phyloP scores from a whole-genome alignment of 2,797 vertebrate species.

The Lepus townsendii region DNA sequence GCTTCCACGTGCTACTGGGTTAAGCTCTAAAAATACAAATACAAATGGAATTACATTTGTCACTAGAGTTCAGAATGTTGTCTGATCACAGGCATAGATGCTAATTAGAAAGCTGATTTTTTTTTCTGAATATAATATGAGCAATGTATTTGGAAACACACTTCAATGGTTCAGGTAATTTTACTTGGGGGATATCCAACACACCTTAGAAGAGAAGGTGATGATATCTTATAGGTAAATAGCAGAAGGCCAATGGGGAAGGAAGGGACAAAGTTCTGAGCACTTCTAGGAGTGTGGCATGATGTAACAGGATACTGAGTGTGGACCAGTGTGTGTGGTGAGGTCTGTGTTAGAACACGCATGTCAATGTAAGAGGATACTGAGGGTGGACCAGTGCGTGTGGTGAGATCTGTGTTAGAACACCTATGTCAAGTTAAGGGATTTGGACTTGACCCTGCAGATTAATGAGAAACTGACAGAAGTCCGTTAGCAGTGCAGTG shows the following conservation, averaged over 20 bases:
- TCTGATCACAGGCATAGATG: background rate
- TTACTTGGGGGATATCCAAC: background rate
- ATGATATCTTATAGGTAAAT: background rate
- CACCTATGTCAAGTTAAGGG: background rate
- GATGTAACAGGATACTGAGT: background rate
- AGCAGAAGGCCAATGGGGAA: background rate
- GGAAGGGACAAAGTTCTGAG: background rate
- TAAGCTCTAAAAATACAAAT: constrained; percentile 10
- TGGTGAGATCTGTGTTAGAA: background rate
- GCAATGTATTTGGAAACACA: background rate
- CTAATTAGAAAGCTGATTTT: background rate
- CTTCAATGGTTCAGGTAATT: background rate
- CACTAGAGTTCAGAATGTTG: background rate
- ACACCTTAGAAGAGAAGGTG: background rate
- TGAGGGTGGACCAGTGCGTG: background rate
- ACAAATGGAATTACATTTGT: background rate
- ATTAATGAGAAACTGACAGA: background rate
- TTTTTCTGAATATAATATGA: background rate
- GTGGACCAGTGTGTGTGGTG: background rate
- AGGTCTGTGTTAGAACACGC: background rate
- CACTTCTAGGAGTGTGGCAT: background rate
- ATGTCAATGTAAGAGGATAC: background rate
- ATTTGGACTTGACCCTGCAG: background rate
- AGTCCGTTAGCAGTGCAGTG: background rate
- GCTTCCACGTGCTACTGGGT: background rate